Base-by-base conservation (phyloP, 2,888 invertebrate species). In the Drosophila ochracea region DNA sequence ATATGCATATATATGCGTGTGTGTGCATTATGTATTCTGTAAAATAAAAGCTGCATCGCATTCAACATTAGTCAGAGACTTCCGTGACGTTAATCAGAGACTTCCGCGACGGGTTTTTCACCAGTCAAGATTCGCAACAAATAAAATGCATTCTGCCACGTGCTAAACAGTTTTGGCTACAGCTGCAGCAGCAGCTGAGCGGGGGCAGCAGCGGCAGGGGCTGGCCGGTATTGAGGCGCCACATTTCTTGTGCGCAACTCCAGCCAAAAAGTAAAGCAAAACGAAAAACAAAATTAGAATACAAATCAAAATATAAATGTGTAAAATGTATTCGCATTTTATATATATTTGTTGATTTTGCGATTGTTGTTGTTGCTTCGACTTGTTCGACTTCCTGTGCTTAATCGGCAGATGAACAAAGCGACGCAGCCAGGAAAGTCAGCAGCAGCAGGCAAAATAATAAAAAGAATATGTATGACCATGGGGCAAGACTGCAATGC, bases 391-490 rank as follows among this genome's bases (percentile, higher is more conserved):
- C 76, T 83, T 83, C 83, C 83, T 82, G 76, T 73, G 73, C 68
- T 69, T 70, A 60, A 58, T 60, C 78, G 71, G 68, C 85, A 74
- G 72, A 84, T 81, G 84, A 86, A 86, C 76, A 86, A 83, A 86
- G 78, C 60, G 55, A 64, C 31, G 47, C 30, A 65, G 55, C 64
- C 83, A 83, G 83, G 88, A 84, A 83, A 66, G 25, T 21, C 69
- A 69, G 21, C 41, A 59, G 37, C 25, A 50, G 7, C 28, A 19
- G 28, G 52, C 52, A 52, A 33, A 21, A 4, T 13, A 53, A n/a
- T 19, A 19, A 54, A 25, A 63, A 49, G 47, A 59, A 43, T 67
- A 19, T 39, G 52, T 25, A 31, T 62, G 78, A 60, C 80, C 83
- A 73, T 83, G 83, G 80, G 73, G 57, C 55, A 71, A 80, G 71